Base-by-base conservation (phyloP, 1,140 invertebrate species). In the Aplysia californica region DNA sequence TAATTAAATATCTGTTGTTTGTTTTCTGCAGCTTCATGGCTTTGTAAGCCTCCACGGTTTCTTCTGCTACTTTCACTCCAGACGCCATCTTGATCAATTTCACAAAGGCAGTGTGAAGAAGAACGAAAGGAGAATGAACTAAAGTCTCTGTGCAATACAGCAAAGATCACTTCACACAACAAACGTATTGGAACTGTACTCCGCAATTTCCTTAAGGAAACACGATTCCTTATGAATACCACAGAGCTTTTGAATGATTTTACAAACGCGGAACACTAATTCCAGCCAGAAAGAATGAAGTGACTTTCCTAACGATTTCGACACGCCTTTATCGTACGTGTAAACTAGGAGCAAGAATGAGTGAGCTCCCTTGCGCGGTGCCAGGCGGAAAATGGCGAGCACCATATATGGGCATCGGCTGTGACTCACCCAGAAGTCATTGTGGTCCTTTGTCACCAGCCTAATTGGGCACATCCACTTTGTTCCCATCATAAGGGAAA, bases 21-120 rank as follows among this genome's bases (percentile, higher is more conserved):
- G 20, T 44, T 35, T 70, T 70, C 10, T 55, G 41, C 55, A 70
- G 68, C 31, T 70, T 70, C 68, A 70, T 70, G 26, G 44, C 50
- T 70, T 56, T 70, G 68, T 70, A 70, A 1, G 38, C 15, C 38
- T 70, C 68, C 2, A 70, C 68, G 1, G 44, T 56, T 1, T 58
- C 68, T 1, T 70, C 68, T 1, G 44, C n/a, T 4, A 70, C 68
- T 58, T 70, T 70, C 29, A 70, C 68, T 18, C 68, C 68, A 35
- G 68, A 70, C 68, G 68, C 68, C 68, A 70, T 70, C 44, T 70
- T 70, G 2, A 2, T 21, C 58, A 1, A 35, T 26, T n/a, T 18
- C 3, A 21, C 23, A 44, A 26, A 18, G 38, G n/a, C 5, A 35
- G 15, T 41, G 29, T 29, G 18, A 2, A 68, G 21, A 3, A 31